Base-by-base conservation (phyloP, 2,797 vertebrate species). In the Macropus fuliginosus region DNA sequence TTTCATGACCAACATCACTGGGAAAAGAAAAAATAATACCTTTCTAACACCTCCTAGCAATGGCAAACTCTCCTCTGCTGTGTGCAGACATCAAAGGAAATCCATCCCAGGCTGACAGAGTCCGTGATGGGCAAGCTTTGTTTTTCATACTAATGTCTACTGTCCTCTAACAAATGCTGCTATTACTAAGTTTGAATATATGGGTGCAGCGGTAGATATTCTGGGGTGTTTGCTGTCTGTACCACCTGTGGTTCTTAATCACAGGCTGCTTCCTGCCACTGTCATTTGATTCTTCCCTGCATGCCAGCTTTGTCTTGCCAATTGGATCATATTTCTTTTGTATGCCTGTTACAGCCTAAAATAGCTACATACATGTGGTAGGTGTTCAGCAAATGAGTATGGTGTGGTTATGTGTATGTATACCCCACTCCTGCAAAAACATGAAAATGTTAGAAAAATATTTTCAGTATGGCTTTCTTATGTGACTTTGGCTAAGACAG, bases 1-100 rank as follows among this genome's bases (percentile, higher is more conserved):
- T 97, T 97, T 97, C 55, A 97, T 96, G 97, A 96, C 98, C 95
- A 97, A 98, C 92, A 95, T 95, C 95, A 97, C 96, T 98, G 97
- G 91, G 50, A 97, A 62, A 95, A 92, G 94, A 98, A 93, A 98
- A 98, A 98, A 97, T 97, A 96, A 96, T 96, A 92, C 56, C 34
- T 92, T 93, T 94, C 97, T 98, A 97, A 95, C 96, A 97, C 97
- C 97, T 96, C 96, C 96, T 98, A 94, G 93, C 27, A 93, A 28
- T 28, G 94, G 40, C 29, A 92, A 93, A 52, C 8, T 90, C 50
- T 92, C n/a, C 29, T 93, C 66, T 96, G 54, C 8, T 90, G 10
- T n/a, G 10, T 81, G 2, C 54, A 50, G 46, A 90, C 24, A 90
- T 52, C 40, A 55, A n/a, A 90, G 89, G 89, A 90, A 90, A 90